Evolutionary conservation across 2,888 invertebrate genomes (phyloP), one percentile per base, ranked within the genome.

Genomic region (Himalopsyche tibetana): DNA sequence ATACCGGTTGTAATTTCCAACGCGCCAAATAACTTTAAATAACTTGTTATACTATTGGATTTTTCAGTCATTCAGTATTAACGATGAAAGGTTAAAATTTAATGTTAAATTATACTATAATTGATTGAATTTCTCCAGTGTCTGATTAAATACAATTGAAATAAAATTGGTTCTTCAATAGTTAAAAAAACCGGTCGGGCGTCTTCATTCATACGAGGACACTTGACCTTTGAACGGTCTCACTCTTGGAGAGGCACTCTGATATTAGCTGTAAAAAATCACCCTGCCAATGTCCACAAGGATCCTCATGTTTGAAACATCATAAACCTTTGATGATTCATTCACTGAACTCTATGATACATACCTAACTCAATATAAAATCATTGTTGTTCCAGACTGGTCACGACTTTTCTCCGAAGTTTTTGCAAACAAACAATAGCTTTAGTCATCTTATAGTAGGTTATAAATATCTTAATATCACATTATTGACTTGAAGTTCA

Each of bases 151-250:
- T 9, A 45, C 45, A 9, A 51, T 51, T 2, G 15, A 51, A 15
- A 15, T 4, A 51, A 5, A 3, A 15, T 51, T 51, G 51, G 51
- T 51, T 51, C 63, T 63, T 63, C n/a, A 63, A 63, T 63, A 63
- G 63, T 63, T 63, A 63, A 28, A 19, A n/a, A 63, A 63, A 63
- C 63, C 63, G 63, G 63, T 63, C 15, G 28, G 11, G 63, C 19
- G 28, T 63, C 19, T 63, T 63, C 63, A 63, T 63, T 63, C 63
- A 63, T 63, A 19, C 63, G 63, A 63, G 63, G 63, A 63, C 63
- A 63, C 63, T 63, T 63, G 63, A 63, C 63, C 63, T 63, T 63
- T 63, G 63, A 63, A 63, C 63, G 63, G 63, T 63, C 63, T 63
- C 19, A n/a, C 63, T 51, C 51, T 51, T 15, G 51, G 8, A 19